Evolutionary conservation across 2,888 invertebrate species (phyloP).

Genomic region (Heliconius cydno): DNA sequence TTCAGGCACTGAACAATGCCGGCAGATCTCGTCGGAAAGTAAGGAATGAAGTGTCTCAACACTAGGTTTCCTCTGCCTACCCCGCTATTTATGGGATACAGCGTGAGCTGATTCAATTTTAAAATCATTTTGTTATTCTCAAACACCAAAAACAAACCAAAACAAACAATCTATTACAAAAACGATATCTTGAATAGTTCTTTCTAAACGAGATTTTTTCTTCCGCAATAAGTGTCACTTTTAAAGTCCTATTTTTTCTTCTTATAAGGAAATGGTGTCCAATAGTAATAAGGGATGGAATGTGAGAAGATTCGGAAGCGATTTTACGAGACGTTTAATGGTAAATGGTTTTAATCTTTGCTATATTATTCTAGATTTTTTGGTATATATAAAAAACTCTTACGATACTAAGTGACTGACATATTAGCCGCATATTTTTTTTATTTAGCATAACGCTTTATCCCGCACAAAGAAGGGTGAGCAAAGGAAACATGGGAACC

Average conservation of each 20-base stretch:
- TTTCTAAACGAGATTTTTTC: constrained; percentile 18
- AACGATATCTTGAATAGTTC: constrained; percentile 20
- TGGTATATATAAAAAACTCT: neutral
- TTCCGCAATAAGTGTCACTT: constrained; percentile 35
- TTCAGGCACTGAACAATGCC: no score
- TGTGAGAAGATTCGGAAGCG: constrained; percentile 16
- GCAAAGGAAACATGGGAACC: no score
- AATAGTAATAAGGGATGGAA: constrained; percentile 34
- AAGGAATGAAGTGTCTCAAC: no score
- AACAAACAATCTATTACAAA: neutral
- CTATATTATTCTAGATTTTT: neutral
- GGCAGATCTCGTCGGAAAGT: no score
- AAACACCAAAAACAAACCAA: neutral
- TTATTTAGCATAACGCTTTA: no score
- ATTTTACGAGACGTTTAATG: constrained; percentile 19
- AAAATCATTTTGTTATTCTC: no score
- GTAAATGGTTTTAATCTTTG: neutral
- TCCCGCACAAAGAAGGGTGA: no score
- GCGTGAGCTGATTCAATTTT: no score
- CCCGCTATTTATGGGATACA: no score
- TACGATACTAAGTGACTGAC: neutral
- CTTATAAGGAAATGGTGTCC: constrained; percentile 37
- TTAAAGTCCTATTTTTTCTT: constrained; percentile 33
- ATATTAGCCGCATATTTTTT: no score
- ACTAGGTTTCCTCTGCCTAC: no score